Evolutionary conservation across 2,113 vertebrate genomes (phyloP), one percentile per base, ranked within the genome.

Genomic region (Onychorhynchus coronatus): DNA sequence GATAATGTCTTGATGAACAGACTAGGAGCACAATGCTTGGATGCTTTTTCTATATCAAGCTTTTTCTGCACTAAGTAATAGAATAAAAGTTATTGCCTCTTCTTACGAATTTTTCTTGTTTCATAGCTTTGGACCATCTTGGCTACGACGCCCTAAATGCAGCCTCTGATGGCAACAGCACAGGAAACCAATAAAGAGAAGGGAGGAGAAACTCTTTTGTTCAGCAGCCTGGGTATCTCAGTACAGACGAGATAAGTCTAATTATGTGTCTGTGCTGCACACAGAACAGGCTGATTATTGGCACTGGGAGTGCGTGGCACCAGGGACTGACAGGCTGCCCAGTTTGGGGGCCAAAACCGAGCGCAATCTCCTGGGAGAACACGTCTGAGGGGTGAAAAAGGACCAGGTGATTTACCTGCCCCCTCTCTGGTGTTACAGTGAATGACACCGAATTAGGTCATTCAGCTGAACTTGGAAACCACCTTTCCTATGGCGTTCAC

Each of bases 381-480:
- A 58, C 24, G 53, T 84, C 68, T 24, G 68, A 28, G 71, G 68
- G 55, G 59, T 37, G n/a, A n/a, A 27, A 10, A 81, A 76, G 58
- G 28, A 28, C 4, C 28, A 8, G 44, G 55, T 42, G 31, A 65
- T 14, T 44, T 39, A 33, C n/a, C 62, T 65, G 49, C 47, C 53
- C 13, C 0, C n/a, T 19, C 17, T 9, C 21, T 35, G 68, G n/a
- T 8, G 2, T 70, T 27, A 11, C 31, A 23, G n/a, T 19, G 14
- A 20, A 3, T 31, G 23, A 37, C n/a, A 14, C 39, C 11, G 28
- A 59, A 24, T 76, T 55, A 44, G 30, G 41, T 52, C 2, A 0
- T 77, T 86, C 59, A 70, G 58, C 35, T 93, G 61, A 53, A 18
- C 14, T 19, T 85, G 53, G 66, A 56, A 62, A 18, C 13, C 21